Base-by-base conservation (phyloP, 2,113 vertebrate species). In the Chaetops frenatus region DNA sequence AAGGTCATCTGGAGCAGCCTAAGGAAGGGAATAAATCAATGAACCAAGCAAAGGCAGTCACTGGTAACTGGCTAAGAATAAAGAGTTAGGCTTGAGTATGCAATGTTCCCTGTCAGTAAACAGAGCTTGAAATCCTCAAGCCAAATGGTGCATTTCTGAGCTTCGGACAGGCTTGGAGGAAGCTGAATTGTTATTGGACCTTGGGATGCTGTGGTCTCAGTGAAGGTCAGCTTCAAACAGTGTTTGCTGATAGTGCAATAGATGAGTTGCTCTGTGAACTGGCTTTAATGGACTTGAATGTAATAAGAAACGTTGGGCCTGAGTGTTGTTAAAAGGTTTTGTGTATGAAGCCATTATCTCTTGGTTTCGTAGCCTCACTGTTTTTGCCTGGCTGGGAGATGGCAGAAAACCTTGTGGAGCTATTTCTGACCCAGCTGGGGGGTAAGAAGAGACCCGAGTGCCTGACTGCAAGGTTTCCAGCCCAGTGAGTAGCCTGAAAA, bases 161-260 rank as follows among this genome's bases (percentile, higher is more conserved):
- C 53, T 64, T 1, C 3, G 38, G 48, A 60, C 45, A 76, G 86
- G 74, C 74, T 89, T 18, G 5, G 89, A 81, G 84, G 35, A 67
- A 64, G 45, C 14, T 0, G 33, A 42, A 18, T 56, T 51, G n/a
- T 60, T 73, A 80, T 15, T 0, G 2, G 62, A 72, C 79, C 69
- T 69, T 0, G 0, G 77, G 44, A 42, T 86, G 61, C 80, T 84
- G 65, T 5, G 33, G 69, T 76, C 44, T 58, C 29, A 72, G 25
- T 73, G 65, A 94, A 97, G 91, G 88, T 94, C 95, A 92, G 76
- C 60, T 83, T 90, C 92, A 69, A 70, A 50, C 72, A 86, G 7
- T 13, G 38, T 48, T 69, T 67, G 73, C 92, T 96, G 92, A 92
- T 86, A 81, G 66, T 44, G 86, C 53, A 67, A 74, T 83, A 88